These are phyloP conservation scores for Bombus impatiens DNA, from an alignment of 1,140 invertebrate genomes.

Conservation along the genomic window DNA sequence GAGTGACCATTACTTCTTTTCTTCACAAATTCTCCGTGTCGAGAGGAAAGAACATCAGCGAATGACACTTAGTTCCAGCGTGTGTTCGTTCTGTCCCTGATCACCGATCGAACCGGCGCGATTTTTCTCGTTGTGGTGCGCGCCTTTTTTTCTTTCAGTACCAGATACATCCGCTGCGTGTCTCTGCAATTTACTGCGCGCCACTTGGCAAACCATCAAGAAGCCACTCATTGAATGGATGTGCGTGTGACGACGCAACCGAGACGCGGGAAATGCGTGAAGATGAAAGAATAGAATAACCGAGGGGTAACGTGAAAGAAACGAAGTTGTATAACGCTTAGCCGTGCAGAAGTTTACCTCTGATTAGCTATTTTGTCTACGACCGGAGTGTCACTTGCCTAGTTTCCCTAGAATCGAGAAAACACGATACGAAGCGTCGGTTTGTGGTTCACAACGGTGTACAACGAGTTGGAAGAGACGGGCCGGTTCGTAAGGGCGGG, in stretches of 20 bases:
- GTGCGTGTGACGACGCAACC: constrained; percentile 8
- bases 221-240: constrained; percentile 33
- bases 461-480: not conserved
- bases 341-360: not conserved
- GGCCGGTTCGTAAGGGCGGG: not conserved
- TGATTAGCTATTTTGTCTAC: not conserved
- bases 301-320: not conserved
- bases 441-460: not conserved
- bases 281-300: constrained; percentile 43
- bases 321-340: not conserved
- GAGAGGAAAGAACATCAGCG: not conserved
- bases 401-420: not conserved
- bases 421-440: not conserved
- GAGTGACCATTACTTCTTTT: constrained; percentile 23
- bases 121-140: not conserved
- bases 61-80: not conserved
- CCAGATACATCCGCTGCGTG: constrained; percentile 5
- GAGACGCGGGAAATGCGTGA: constrained; percentile 35
- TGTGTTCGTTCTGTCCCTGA: not conserved
- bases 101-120: not conserved
- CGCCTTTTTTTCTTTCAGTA: not conserved
- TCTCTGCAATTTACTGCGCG: constrained; percentile 10
- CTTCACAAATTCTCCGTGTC: not conserved
- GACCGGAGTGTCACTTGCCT: not conserved
- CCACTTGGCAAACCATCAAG: not conserved